Conservation (phyloP, 2,797 vertebrate genomes). For the Lindbergichthys nudifrons region DNA sequence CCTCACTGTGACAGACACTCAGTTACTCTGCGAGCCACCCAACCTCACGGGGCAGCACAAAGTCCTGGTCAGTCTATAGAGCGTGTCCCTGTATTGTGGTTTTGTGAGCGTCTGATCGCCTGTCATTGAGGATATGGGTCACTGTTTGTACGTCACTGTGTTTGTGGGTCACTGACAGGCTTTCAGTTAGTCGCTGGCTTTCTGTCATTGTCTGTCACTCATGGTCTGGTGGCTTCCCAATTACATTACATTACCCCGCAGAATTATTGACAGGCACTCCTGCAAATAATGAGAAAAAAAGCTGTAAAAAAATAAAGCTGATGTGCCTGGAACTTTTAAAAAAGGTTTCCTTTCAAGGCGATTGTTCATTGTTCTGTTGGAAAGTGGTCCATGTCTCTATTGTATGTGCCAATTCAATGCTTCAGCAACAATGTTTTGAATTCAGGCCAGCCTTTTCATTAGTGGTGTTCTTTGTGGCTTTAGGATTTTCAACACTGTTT, state of each 20-base stretch:
- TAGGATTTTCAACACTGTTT: conserved; percentile 5
- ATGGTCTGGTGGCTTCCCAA: conserved; percentile 68
- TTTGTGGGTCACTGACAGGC: conserved; percentile 74
- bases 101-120: conserved; percentile 31
- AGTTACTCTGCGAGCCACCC: conserved; percentile 95
- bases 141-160: conserved; percentile 49
- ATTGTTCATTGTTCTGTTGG: conserved; percentile 4
- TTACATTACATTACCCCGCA: conserved; percentile 46
- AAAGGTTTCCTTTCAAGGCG: conserved; percentile 15
- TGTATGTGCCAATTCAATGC: conserved; percentile 14
- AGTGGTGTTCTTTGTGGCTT: background rate
- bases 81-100: background rate
- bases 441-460: background rate
- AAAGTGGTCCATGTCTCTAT: conserved; percentile 7
- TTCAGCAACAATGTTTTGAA: background rate
- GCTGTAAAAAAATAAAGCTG: conserved; percentile 25
- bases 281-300: conserved; percentile 52
- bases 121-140: conserved; percentile 64
- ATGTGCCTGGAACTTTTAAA: conserved; percentile 8
- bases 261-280: conserved; percentile 64
- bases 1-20: conserved; percentile 94
- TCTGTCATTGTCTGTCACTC: conserved; percentile 75
- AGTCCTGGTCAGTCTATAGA: conserved; percentile 83
- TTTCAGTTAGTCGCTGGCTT: conserved; percentile 63
- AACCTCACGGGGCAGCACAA: conserved; percentile 94